These are phyloP conservation scores for Lethrus apterus DNA, from an alignment of 1,140 invertebrate genomes.

Conservation along the genomic window DNA sequence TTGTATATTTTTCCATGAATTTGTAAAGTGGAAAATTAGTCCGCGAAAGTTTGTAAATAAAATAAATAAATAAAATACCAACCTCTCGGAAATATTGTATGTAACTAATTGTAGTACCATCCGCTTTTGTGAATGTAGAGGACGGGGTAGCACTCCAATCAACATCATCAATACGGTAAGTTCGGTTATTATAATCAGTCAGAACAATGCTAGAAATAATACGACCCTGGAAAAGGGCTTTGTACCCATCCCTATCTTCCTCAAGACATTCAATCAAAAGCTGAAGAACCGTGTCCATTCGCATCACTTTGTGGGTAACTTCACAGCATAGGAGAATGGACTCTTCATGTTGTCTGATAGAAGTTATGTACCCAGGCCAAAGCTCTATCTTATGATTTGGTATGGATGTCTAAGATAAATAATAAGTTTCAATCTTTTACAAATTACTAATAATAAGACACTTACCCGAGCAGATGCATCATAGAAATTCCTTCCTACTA, in stretches of 20 bases:
- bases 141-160: slow-evolving; percentile 53
- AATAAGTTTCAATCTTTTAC: background rate
- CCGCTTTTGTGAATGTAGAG: slow-evolving; percentile 53
- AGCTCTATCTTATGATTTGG: slow-evolving; percentile 47
- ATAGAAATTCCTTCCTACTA: slow-evolving; percentile 73
- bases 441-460: slow-evolving; percentile 5
- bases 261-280: slow-evolving; percentile 47
- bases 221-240: slow-evolving; percentile 48
- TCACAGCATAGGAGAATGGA: slow-evolving; percentile 65
- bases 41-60: no score
- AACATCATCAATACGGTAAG: slow-evolving; percentile 85
- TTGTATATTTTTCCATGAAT: no score
- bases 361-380: slow-evolving; percentile 74
- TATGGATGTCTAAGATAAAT: background rate
- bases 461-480: slow-evolving; percentile 58
- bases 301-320: slow-evolving; percentile 68
- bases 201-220: slow-evolving; percentile 67
- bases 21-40: no score
- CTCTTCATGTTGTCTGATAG: slow-evolving; percentile 69
- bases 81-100: slow-evolving; percentile 70
- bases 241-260: slow-evolving; percentile 44
- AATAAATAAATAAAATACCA: slow-evolving; percentile 30
- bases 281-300: slow-evolving; percentile 53
- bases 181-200: slow-evolving; percentile 89
- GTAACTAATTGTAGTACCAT: slow-evolving; percentile 55